Evolutionary conservation across 1,140 invertebrate species (phyloP), one percentile per base, ranked within the genome.

Genomic region (Lethrus apterus): DNA sequence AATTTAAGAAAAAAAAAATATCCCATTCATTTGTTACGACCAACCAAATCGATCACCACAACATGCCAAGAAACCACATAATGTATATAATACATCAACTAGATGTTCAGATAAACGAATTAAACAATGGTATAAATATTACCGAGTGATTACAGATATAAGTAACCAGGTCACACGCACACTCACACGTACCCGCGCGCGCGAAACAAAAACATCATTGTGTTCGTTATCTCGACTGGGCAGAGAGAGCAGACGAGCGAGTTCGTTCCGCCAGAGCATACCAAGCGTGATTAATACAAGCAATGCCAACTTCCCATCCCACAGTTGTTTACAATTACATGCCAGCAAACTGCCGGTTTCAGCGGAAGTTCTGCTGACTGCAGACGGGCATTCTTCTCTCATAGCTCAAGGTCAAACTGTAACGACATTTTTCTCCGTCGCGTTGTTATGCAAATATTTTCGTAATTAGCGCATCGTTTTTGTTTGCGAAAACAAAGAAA

Each of bases 221-320:
- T 32, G 21, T 7, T 41, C 23, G 38, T 42, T 41, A 48, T 42
- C 30, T 33, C 20, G 18, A 41, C 36, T 18, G 38, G 11, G 11
- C 18, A 17, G n/a, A 36, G 17, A 4, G 14, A 14, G 29, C 9
- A 44, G 42, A 32, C 26, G 19, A n/a, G n/a, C n/a, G 43, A 30
- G 44, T 50, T 32, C 42, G 48, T 50, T 50, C 48, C 48, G 48
- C 48, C 35, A 48, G 2, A 20, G 23, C 48, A 50, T 50, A 38
- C 48, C 42, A 41, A 50, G 5, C 42, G 42, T 50, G 29, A 44
- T 44, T 44, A 44, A 31, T 44, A 33, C 38, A 48, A 40, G 18
- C 41, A 38, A 44, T 34, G 33, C 40, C 30, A 48, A 34, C 41
- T 50, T 50, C 48, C 48, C 48, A 50, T 50, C 48, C 42, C 42